phyloP scores from a whole-genome alignment of 2,888 invertebrate species.

The Noctua fimbriata region DNA sequence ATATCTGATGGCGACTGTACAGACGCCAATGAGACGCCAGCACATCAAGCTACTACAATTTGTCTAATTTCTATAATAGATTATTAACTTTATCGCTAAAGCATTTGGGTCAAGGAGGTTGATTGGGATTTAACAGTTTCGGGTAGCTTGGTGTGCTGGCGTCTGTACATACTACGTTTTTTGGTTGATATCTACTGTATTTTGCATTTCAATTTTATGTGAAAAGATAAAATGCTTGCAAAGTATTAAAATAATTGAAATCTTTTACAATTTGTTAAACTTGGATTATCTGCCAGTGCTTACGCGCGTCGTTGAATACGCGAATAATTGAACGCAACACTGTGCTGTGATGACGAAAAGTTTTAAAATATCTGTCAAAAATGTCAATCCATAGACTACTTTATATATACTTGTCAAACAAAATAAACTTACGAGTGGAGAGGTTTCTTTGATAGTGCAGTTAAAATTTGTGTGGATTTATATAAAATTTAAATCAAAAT shows the following conservation, averaged over 20 bases:
- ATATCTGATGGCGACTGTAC: too few species aligned
- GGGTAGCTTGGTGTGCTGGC: too few species aligned
- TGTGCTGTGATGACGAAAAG: neutral
- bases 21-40: too few species aligned
- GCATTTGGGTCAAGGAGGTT: too few species aligned
- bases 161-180: neutral
- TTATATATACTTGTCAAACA: neutral
- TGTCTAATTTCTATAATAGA: too few species aligned
- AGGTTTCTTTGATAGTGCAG: neutral
- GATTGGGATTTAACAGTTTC: neutral
- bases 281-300: neutral
- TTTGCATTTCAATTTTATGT: neutral
- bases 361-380: neutral
- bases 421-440: neutral
- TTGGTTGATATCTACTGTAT: neutral
- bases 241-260: neutral
- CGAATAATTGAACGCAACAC: neutral
- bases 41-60: too few species aligned
- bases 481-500: constrained; percentile 62
- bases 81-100: too few species aligned
- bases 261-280: neutral
- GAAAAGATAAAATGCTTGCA: neutral
- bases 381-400: neutral
- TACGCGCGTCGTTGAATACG: neutral
- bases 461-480: neutral